Base-by-base conservation (phyloP, 2,113 vertebrate genomes). In the Lynx canadensis region DNA sequence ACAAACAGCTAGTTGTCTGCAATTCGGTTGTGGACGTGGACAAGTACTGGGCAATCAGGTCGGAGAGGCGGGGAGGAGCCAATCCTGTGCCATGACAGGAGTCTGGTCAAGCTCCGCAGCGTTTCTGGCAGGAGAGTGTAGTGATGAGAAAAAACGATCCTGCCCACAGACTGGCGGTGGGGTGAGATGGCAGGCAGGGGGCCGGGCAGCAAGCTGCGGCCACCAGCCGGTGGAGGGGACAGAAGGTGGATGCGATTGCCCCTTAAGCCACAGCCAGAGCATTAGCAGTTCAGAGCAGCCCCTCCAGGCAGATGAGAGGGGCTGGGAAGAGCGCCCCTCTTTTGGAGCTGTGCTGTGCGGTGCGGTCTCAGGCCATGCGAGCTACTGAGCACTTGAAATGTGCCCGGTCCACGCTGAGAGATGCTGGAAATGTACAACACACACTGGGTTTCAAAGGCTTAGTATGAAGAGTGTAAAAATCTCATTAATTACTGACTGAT, bases 301-400 rank as follows among this genome's bases (percentile, higher is more conserved):
- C 57, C 50, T 33, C 18, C 1, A 3, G 65, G 95, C n/a, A 68
- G n/a, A 36, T 0, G 15, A 18, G 68, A 52, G 11, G 29, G 1
- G 60, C 21, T 4, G 15, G 38, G 82, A 33, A n/a, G 25, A 6
- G 36, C 0, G 3, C 0, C 4, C 31, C 14, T 31, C 18, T 45
- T 11, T 27, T 8, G 33, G 19, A 38, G 45, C 55, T 29, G 13
- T 1, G n/a, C 60, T 11, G 1, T 33, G 55, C 19, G 0, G 2
- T 0, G 3, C 0, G 45, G 45, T 0, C 71, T 14, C 7, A 27
- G 38, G 31, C 82, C 29, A 5, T 7, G 23, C 0, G 60, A 31
- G 27, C 38, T 3, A 4, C 1, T 0, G 15, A 36, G 86, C 60
- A 23, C 16, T 27, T 15, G 29, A 16, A 25, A 63, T 1, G 66